These are phyloP conservation scores for Pteruthius melanotis DNA, from an alignment of 2,113 vertebrate species.

Conservation along the genomic window DNA sequence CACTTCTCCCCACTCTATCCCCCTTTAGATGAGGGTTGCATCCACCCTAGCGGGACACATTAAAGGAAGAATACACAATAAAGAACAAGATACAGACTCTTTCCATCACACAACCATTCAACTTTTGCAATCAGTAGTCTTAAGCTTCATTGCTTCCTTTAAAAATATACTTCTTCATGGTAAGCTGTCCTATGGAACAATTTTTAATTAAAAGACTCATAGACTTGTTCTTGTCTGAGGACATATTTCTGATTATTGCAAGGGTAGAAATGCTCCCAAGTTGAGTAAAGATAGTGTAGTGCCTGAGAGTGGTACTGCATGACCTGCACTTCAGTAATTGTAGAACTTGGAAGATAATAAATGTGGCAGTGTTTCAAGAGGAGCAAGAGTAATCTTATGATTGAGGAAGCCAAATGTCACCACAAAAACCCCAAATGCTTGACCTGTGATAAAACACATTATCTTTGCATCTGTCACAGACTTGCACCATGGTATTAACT, in stretches of 20 bases:
- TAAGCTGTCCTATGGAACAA: not conserved
- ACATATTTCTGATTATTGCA: not conserved
- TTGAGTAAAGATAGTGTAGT: not conserved
- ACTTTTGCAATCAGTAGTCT: not conserved
- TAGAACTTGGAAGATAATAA: not conserved
- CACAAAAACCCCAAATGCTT: not conserved
- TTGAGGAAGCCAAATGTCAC: not conserved
- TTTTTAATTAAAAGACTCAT: not conserved
- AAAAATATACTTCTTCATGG: not conserved
- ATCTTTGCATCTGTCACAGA: not conserved
- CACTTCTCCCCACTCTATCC: not conserved
- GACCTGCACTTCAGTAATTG: not conserved
- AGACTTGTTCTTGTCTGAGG: not conserved
- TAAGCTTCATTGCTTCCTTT: not conserved
- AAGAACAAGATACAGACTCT: not conserved
- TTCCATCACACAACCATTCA: not conserved
- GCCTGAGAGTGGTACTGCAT: not conserved
- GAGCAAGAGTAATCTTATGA: not conserved
- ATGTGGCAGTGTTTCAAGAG: not conserved
- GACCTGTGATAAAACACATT: not conserved
- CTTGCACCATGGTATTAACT: not conserved
- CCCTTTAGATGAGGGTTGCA: not conserved
- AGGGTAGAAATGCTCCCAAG: not conserved
- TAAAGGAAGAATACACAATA: not conserved
- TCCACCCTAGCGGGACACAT: not conserved